phyloP scores from a whole-genome alignment of 2,888 invertebrate genomes.

The Euclidia mi region DNA sequence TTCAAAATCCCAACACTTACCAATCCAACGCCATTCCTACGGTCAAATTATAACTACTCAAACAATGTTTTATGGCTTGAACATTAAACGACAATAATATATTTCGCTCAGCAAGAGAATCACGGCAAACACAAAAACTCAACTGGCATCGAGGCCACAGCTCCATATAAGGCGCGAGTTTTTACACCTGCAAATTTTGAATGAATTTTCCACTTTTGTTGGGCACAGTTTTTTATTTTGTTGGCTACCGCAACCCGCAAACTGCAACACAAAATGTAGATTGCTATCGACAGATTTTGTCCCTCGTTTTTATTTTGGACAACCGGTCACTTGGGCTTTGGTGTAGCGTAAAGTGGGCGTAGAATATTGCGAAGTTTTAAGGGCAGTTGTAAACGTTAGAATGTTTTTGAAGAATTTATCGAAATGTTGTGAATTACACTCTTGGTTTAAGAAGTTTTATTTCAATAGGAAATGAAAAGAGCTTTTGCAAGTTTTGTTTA shows the following conservation, averaged over 20 bases:
- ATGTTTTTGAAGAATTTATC: no score
- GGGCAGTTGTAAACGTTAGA: no score
- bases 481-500: no score
- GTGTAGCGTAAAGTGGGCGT: no score
- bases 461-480: no score
- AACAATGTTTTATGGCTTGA: no score
- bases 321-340: neutral
- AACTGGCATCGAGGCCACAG: conserved; percentile 4
- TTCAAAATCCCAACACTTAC: no score
- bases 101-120: neutral
- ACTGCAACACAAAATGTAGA: conserved; percentile 18
- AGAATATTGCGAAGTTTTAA: no score
- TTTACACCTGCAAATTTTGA: conserved; percentile 18
- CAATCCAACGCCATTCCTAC: no score
- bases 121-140: neutral
- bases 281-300: conserved; percentile 25
- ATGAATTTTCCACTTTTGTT: conserved; percentile 17
- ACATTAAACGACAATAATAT: neutral
- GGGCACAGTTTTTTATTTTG: conserved; percentile 16
- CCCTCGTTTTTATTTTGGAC: conserved; percentile 5
- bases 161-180: conserved; percentile 7
- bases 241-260: conserved; percentile 16
- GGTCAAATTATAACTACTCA: no score
- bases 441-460: no score
- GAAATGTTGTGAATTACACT: no score